These are phyloP conservation scores for Channallabes apus DNA, from an alignment of 2,797 vertebrate species.

Conservation along the genomic window DNA sequence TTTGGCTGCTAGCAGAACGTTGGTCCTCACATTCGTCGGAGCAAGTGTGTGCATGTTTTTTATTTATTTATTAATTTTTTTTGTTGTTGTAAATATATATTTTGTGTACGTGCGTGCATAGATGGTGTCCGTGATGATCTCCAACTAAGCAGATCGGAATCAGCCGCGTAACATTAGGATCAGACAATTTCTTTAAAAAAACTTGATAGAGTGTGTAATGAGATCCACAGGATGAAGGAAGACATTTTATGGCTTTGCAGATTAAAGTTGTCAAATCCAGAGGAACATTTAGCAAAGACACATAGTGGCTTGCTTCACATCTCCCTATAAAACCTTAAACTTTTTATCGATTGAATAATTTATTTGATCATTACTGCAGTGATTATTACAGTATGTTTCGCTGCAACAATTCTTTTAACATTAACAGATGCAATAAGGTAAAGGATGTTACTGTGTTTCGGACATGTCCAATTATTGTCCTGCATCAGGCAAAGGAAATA, in stretches of 20 bases:
- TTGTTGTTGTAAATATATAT: too few relatives aligned
- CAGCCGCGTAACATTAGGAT: conserved; percentile 17
- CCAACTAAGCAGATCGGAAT: conserved; percentile 23
- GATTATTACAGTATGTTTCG: too few relatives aligned
- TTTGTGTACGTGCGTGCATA: not conserved
- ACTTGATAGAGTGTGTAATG: not conserved
- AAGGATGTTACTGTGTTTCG: too few relatives aligned
- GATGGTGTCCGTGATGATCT: not conserved
- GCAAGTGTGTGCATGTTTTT: not conserved
- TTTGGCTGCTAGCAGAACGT: conserved; percentile 6
- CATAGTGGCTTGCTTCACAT: not conserved
- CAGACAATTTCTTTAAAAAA: conserved; percentile 9
- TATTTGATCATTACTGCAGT: too few relatives aligned
- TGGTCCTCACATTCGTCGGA: not conserved
- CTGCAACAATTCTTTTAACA: too few relatives aligned
- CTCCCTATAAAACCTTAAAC: too few relatives aligned
- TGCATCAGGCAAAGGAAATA: too few relatives aligned
- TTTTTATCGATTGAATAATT: too few relatives aligned
- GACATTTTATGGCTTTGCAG: conserved; percentile 4
- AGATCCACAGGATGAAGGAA: not conserved
- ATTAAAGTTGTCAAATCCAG: not conserved
- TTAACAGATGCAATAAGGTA: too few relatives aligned
- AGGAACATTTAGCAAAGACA: not conserved
- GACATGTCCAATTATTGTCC: too few relatives aligned
- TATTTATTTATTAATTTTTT: too few relatives aligned